Conservation (phyloP, 1,140 invertebrate species). For the Leptopilina clavipes region DNA sequence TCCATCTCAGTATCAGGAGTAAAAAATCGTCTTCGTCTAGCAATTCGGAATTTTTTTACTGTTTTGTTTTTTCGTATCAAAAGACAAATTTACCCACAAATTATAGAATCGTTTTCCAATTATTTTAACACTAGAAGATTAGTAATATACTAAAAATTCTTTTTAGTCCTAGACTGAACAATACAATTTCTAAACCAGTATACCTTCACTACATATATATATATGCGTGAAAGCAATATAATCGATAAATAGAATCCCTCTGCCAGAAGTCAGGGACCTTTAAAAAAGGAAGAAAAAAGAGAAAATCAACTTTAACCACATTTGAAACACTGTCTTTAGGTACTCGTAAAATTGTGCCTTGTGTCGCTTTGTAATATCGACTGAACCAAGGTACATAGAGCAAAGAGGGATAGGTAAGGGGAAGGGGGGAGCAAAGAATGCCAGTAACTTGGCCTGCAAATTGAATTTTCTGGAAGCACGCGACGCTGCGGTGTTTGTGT, state of each 20-base stretch:
- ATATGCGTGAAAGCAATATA: background rate
- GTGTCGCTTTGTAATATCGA: conserved; percentile 19
- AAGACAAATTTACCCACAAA: no score
- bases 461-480: conserved; percentile 44
- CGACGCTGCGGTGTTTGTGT: conserved; percentile 25
- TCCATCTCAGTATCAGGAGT: no score
- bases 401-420: no score
- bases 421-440: background rate
- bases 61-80: no score
- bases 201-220: background rate
- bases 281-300: background rate
- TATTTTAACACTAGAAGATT: no score
- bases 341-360: conserved; percentile 8
- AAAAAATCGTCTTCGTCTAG: no score
- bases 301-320: background rate
- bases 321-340: conserved; percentile 7
- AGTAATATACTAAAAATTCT: no score
- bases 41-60: no score
- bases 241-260: background rate
- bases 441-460: conserved; percentile 35
- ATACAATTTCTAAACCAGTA: no score
- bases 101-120: no score
- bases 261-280: background rate
- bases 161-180: no score
- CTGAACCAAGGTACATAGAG: background rate